Base-by-base conservation (phyloP, 1,140 invertebrate species). In the Bombus waltoni region DNA sequence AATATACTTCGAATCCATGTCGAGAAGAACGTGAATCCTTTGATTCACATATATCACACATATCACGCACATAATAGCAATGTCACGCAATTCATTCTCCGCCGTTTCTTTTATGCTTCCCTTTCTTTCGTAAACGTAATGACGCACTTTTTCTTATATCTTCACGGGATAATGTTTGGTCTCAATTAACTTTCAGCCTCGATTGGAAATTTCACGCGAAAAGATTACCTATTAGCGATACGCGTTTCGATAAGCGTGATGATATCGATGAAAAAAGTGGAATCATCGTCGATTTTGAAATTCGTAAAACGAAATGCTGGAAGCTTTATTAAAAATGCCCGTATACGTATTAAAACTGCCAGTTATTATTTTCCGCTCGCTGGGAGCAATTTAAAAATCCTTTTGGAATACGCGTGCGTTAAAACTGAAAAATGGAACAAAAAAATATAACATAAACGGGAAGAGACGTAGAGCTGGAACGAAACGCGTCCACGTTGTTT, bases 251-350 rank as follows among this genome's bases (percentile, higher is more conserved):
- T 47, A 22, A 15, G 22, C 22, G 22, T 5, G 5, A 47, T 8
- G 10, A 47, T 13, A 28, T 68, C n/a, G 18, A 8, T 15, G 25
- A 25, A 32, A 35, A 66, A 15, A 11, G 28, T 13, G 18, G 10
- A 3, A 13, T 9, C 42, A 68, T 9, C n/a, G n/a, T 28, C 22
- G 42, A 28, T 13, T 35, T 68, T 47, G n/a, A 28, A 68, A 66
- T 15, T 32, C 6, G 11, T n/a, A 11, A 68, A 68, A 65, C 62
- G 10, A 68, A 79, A 47, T 68, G 1, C 42, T 47, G 40, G 6
- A 32, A 35, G 35, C 25, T 44, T 62, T 68, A 79, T 79, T 79
- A 68, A 66, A 78, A 78, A 66, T 42, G 40, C 44, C 40, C 62
- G n/a, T 35, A 22, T 53, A 53, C 18, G 18, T 18, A 53, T 53